phyloP scores from a whole-genome alignment of 2,113 vertebrate species.

The Sorex araneus region DNA sequence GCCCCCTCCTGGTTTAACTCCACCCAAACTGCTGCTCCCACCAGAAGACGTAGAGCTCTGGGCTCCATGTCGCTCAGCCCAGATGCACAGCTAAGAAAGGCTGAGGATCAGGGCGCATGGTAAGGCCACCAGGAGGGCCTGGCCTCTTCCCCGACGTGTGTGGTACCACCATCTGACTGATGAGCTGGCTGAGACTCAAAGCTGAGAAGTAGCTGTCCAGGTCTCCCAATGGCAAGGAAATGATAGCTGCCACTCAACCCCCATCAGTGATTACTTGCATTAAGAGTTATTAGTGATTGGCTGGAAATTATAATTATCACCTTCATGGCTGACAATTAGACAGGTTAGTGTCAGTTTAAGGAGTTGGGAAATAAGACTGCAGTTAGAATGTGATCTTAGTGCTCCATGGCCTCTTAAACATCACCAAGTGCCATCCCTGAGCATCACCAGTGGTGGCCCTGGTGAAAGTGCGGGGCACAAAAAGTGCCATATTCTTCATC shows the following conservation, averaged over 20 bases:
- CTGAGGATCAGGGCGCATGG: neutral
- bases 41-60: neutral
- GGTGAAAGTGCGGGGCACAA: too few species aligned
- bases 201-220: neutral
- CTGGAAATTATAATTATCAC: neutral
- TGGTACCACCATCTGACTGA: neutral
- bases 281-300: neutral
- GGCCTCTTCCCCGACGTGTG: neutral
- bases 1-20: neutral
- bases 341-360: neutral
- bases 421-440: too few species aligned
- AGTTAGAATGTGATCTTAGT: too few species aligned
- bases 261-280: neutral
- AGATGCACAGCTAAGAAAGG: neutral
- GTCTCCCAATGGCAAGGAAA: conserved; percentile 22
- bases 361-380: too few species aligned
- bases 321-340: neutral
- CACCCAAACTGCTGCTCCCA: neutral
- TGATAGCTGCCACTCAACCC: neutral
- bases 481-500: too few species aligned
- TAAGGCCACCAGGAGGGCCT: neutral
- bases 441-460: too few species aligned
- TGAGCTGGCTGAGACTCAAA: conserved; percentile 17
- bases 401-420: too few species aligned
- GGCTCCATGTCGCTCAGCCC: neutral